phyloP scores from a whole-genome alignment of 2,888 invertebrate species.

The Calameuta pallipes region DNA sequence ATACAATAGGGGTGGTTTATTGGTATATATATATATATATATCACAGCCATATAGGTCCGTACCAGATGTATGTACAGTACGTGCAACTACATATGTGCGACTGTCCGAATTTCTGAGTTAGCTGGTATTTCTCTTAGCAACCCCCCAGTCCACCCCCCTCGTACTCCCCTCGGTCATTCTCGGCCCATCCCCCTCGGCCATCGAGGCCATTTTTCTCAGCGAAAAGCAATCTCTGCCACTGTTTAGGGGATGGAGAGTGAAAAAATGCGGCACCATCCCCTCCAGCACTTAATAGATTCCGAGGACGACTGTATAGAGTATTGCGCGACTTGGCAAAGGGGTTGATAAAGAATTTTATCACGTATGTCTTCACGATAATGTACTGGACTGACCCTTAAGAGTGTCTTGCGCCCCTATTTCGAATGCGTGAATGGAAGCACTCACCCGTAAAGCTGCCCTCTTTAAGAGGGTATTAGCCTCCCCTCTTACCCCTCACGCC shows the following conservation, averaged over 20 bases:
- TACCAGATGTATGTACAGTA: not conserved
- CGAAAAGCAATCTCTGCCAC: constrained; percentile 1
- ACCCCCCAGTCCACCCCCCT: not conserved
- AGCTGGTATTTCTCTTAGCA: not conserved
- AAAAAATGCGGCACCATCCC: not conserved
- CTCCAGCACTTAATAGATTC: not conserved
- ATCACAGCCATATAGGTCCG: not conserved
- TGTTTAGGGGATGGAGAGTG: not conserved
- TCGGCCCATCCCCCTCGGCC: not conserved
- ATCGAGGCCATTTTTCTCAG: not conserved
- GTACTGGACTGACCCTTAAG: not conserved
- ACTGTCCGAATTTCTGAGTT: not conserved
- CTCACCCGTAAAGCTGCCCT: constrained; percentile 40
- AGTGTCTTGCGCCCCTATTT: constrained; percentile 24
- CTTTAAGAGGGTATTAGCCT: constrained; percentile 42
- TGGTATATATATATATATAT: not conserved
- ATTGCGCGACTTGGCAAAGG: not conserved
- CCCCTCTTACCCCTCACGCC: constrained; percentile 17
- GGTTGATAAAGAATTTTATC: constrained; percentile 7
- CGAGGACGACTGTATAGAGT: not conserved
- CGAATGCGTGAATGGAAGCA: constrained; percentile 40
- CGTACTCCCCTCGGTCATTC: not conserved
- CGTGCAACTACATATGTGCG: not conserved
- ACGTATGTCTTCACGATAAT: constrained; percentile 9
- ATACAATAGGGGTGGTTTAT: not conserved